phyloP scores from a whole-genome alignment of 2,797 vertebrate genomes.

The Pempheris klunzingeri region DNA sequence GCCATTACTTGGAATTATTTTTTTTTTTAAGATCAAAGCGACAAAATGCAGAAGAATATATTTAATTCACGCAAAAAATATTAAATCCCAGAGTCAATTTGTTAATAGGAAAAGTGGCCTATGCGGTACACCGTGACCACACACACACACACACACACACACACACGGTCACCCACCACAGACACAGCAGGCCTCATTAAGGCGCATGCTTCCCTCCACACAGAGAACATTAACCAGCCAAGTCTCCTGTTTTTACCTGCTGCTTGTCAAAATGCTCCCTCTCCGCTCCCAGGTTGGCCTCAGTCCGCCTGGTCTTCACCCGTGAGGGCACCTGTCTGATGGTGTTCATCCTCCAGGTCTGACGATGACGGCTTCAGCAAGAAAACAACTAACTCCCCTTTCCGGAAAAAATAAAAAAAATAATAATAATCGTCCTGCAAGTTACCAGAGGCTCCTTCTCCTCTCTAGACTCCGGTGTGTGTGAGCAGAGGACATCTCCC shows the following conservation, averaged over 20 bases:
- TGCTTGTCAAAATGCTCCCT: conserved; percentile 95
- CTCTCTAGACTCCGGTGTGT: background rate
- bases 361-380: background rate
- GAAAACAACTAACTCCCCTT: background rate
- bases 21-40: background rate
- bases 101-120: conserved; percentile 39
- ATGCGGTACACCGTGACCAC: conserved; percentile 19
- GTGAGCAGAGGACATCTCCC: conserved; percentile 46
- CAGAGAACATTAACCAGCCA: background rate
- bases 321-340: conserved; percentile 91
- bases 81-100: background rate
- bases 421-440: background rate
- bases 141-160: conserved; percentile 4
- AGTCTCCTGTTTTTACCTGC: conserved; percentile 87
- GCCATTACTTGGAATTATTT: background rate
- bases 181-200: background rate
- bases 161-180: background rate
- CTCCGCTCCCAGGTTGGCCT: conserved; percentile 92
- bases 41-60: background rate
- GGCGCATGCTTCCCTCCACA: background rate
- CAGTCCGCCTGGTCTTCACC: conserved; percentile 89
- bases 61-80: background rate
- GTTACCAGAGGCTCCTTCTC: background rate
- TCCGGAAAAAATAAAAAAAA: background rate
- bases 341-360: conserved; percentile 87